Evolutionary conservation across 35 echinoderm and acorn worm species (phyloP).

Genomic region (Stichopus chloronotus): DNA sequence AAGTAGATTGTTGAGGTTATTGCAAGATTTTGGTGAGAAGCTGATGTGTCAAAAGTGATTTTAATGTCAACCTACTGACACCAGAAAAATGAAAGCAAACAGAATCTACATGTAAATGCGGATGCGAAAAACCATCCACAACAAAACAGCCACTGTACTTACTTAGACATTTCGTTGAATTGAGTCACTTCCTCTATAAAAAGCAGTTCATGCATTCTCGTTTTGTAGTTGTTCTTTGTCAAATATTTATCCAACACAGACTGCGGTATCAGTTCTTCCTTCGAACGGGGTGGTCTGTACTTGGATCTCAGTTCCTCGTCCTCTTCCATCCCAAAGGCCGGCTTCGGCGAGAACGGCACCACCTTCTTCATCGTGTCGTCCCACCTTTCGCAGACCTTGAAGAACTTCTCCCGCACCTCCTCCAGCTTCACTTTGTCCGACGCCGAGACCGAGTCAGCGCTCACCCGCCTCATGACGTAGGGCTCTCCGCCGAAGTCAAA

Average conservation of each 20-base stretch:
- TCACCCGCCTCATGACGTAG: slow-evolving; percentile 79
- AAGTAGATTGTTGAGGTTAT: too few relatives aligned
- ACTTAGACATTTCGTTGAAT: slow-evolving; percentile 90
- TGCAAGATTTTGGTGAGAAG: too few relatives aligned
- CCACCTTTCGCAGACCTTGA: slow-evolving; percentile 83
- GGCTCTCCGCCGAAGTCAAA: slow-evolving; percentile 94
- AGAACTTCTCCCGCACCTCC: slow-evolving; percentile 75
- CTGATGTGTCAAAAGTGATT: too few relatives aligned
- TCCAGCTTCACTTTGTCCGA: slow-evolving; percentile 84
- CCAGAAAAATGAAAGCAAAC: too few relatives aligned
- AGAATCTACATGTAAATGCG: too few relatives aligned
- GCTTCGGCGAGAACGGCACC: slow-evolving; percentile 71
- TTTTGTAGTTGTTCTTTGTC: slow-evolving; percentile 92
- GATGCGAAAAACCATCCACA: too few relatives aligned
- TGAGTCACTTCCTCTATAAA: slow-evolving; percentile 92
- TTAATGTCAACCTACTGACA: too few relatives aligned
- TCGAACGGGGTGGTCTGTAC: slow-evolving; percentile 77
- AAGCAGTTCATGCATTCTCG: slow-evolving; percentile 91
- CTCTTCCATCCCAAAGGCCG: slow-evolving; percentile 73
- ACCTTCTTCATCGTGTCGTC: slow-evolving; percentile 80
- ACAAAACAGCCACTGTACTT: slow-evolving; percentile 6
- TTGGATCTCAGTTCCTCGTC: slow-evolving; percentile 78
- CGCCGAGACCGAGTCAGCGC: slow-evolving; percentile 85
- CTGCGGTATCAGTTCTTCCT: slow-evolving; percentile 84
- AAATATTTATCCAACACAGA: slow-evolving; percentile 87